A percentile compares a stretch with the other conserved stretches of the same genome.
Conservation (phyloP, 64 coral and sea anemone species). For the Montipora foliosa region DNA sequence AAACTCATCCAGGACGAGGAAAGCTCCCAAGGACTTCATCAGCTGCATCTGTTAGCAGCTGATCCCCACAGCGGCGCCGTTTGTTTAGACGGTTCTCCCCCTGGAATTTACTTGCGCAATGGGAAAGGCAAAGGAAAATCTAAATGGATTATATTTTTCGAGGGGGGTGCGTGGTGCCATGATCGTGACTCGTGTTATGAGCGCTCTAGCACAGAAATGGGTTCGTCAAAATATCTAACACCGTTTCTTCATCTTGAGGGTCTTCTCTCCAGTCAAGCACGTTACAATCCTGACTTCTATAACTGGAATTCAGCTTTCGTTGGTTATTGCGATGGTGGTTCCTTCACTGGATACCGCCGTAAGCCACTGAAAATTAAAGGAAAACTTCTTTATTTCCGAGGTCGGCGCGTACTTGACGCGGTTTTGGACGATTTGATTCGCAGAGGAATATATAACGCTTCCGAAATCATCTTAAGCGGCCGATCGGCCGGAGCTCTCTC, state of each 20-base stretch:
- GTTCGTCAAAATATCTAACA: conserved; percentile 29
- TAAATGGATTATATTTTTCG: conserved; percentile 69
- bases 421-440: conserved; percentile 37
- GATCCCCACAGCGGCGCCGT: not conserved
- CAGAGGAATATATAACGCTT: conserved; percentile 29
- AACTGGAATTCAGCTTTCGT: conserved; percentile 39
- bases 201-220: conserved; percentile 19
- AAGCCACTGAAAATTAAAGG: conserved; percentile 13
- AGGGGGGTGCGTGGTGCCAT: conserved; percentile 64
- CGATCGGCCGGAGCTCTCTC: conserved; percentile 54
- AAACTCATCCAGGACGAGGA: not conserved
- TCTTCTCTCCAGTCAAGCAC: conserved; percentile 19
- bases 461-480: conserved; percentile 59
- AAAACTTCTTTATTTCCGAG: conserved; percentile 44
- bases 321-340: conserved; percentile 53
- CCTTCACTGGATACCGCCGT: conserved; percentile 32
- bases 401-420: conserved; percentile 28
- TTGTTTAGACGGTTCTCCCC: conserved; percentile 57
- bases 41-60: not conserved
- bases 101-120: conserved; percentile 41
- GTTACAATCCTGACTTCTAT: conserved; percentile 58
- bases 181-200: not conserved
- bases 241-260: conserved; percentile 24
- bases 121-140: conserved; percentile 18
- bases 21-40: not conserved